Conservation (phyloP, 23 tunicate genomes). For the Aplidium turbinatum region DNA sequence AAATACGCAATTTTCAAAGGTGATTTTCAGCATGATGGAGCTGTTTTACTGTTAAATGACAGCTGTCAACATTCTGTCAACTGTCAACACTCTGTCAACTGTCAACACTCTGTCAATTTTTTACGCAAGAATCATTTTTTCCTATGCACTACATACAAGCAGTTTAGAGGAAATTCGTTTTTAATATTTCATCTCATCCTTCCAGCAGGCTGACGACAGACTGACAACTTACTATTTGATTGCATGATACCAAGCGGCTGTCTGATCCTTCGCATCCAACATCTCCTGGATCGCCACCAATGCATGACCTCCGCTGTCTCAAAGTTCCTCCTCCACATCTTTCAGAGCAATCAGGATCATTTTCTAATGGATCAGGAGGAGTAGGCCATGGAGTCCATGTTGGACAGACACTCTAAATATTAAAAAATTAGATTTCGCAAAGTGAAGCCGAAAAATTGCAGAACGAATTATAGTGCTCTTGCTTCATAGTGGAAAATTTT, state of each 20-base stretch:
- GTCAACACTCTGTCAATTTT: too few relatives aligned
- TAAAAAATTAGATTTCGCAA: neutral
- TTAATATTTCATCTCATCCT: too few relatives aligned
- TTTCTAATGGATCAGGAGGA: neutral
- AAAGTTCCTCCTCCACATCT: slow-evolving; percentile 9
- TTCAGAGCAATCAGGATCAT: neutral
- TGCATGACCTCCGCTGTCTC: neutral
- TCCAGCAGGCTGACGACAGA: too few relatives aligned
- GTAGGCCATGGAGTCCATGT: neutral
- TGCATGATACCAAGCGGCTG: slow-evolving; percentile 1
- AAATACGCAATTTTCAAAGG: too few relatives aligned
- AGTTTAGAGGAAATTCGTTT: neutral
- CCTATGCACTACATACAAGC: neutral
- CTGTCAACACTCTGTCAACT: too few relatives aligned
- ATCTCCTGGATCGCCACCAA: slow-evolving; percentile 22
- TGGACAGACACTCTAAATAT: neutral
- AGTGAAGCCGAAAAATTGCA: neutral
- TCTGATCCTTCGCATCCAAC: slow-evolving; percentile 11
- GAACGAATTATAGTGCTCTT: too few relatives aligned
- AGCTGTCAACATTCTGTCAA: too few relatives aligned
- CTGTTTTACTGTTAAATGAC: too few relatives aligned
- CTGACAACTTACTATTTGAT: neutral
- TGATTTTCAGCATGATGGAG: too few relatives aligned
- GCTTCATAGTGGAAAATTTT: too few relatives aligned
- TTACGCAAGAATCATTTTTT: neutral